These are phyloP conservation scores for Melanotaenia nigrans DNA, from an alignment of 2,797 vertebrate genomes.

Conservation along the genomic window DNA sequence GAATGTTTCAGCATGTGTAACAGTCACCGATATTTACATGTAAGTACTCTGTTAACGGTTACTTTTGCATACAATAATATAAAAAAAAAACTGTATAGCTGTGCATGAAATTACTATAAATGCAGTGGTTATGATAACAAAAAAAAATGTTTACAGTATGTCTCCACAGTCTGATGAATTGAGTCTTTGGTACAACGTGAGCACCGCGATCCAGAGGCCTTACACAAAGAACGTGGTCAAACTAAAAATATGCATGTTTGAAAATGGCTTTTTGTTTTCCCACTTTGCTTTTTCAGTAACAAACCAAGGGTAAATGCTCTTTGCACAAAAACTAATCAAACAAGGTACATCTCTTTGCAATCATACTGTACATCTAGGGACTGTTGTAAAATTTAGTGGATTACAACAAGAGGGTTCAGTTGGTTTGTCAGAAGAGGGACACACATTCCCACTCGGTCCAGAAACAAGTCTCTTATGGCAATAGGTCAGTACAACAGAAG, in stretches of 20 bases:
- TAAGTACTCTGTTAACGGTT: constrained; percentile 46
- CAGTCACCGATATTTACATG: constrained; percentile 65
- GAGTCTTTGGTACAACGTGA: constrained; percentile 82
- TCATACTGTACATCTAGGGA: constrained; percentile 8
- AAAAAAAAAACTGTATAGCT: constrained; percentile 56
- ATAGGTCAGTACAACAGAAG: constrained; percentile 53
- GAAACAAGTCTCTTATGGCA: constrained; percentile 61
- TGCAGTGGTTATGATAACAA: constrained; percentile 2
- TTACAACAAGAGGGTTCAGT: constrained; percentile 8
- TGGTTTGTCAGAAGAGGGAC: constrained; percentile 3
- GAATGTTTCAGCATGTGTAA: constrained; percentile 55
- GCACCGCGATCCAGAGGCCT: constrained; percentile 67
- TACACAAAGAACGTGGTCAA: constrained; percentile 42
- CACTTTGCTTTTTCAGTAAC: constrained; percentile 57
- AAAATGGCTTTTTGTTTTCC: constrained; percentile 49
- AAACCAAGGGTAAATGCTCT: constrained; percentile 52
- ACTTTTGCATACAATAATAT: constrained; percentile 72
- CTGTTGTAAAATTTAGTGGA: constrained; percentile 11
- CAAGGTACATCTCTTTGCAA: constrained; percentile 25
- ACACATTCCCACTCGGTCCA: constrained; percentile 25
- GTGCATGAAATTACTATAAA: constrained; percentile 40
- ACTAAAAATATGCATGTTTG: constrained; percentile 45
- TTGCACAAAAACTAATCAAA: constrained; percentile 57
- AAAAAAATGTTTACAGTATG: constrained; percentile 24
- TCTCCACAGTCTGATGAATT: constrained; percentile 47